Evolutionary conservation across 2,797 vertebrate species (phyloP).

Genomic region (Sebastes reedi): DNA sequence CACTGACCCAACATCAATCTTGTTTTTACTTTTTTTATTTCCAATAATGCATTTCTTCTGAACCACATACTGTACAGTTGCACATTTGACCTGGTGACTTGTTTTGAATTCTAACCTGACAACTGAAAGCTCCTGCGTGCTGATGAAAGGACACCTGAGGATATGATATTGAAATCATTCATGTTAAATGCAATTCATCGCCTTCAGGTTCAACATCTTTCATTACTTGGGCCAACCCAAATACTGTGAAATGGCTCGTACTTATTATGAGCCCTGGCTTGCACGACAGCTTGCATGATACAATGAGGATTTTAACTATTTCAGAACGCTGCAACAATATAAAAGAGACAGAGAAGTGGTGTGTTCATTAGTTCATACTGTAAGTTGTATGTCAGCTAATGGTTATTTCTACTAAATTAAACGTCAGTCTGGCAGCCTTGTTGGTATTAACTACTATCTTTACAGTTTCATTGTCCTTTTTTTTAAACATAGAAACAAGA

Average conservation of each 20-base stretch:
- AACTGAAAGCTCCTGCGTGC: neutral
- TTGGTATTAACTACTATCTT: neutral
- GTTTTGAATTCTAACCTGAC: conserved; percentile 21
- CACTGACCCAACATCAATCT: neutral
- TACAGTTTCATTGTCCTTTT: neutral
- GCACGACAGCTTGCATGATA: conserved; percentile 13
- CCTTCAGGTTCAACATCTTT: conserved; percentile 40
- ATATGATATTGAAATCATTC: conserved; percentile 1
- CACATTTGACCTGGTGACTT: conserved; percentile 4
- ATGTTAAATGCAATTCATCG: conserved; percentile 20
- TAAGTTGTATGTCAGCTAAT: neutral
- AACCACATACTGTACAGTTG: neutral
- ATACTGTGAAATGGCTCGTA: conserved; percentile 24
- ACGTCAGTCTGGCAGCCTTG: neutral
- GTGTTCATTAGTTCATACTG: neutral
- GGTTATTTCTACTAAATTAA: neutral
- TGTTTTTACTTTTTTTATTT: neutral
- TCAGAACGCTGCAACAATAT: neutral
- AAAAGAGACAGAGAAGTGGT: neutral
- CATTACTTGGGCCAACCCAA: conserved; percentile 40
- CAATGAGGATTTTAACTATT: conserved; percentile 24
- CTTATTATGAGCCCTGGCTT: conserved; percentile 16
- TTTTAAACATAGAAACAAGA: neutral
- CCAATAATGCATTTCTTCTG: neutral
- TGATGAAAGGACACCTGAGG: conserved; percentile 21